A percentile compares a stretch with the other conserved stretches of the same genome.
These are phyloP conservation scores for Okapia johnstoni DNA, from an alignment of 2,113 vertebrate genomes.

Conservation along the genomic window DNA sequence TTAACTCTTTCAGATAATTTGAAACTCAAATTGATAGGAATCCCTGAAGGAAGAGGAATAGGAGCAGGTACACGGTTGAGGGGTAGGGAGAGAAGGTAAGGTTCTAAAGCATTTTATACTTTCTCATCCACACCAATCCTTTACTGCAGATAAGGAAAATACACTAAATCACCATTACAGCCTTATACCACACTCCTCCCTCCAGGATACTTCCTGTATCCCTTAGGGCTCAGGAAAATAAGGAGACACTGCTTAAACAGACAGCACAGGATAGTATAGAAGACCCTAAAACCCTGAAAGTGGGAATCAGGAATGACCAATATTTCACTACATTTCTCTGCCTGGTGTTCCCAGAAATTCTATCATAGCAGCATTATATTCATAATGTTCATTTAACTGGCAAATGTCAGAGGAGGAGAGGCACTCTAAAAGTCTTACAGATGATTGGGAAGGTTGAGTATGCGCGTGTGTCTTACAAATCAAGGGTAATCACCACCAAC, in stretches of 20 bases:
- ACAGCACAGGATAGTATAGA: neutral
- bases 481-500: slow-evolving; percentile 37
- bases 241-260: neutral
- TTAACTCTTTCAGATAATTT: slow-evolving; percentile 47
- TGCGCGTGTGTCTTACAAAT: neutral
- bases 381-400: slow-evolving; percentile 42
- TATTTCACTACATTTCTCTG: slow-evolving; percentile 38
- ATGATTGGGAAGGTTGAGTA: neutral
- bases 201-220: neutral
- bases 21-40: slow-evolving; percentile 11
- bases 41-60: neutral
- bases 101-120: neutral
- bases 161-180: neutral
- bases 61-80: neutral
- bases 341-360: slow-evolving; percentile 29
- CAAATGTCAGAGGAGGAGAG: slow-evolving; percentile 23
- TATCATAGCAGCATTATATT: neutral
- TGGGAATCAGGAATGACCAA: neutral
- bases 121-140: neutral
- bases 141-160: slow-evolving; percentile 35
- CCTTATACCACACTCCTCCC: neutral
- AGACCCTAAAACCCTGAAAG: slow-evolving; percentile 28
- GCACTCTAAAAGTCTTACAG: neutral
- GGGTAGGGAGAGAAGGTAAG: neutral
- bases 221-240: neutral